Conservation (phyloP, 2,113 vertebrate genomes). For the Rafetus swinhoei region DNA sequence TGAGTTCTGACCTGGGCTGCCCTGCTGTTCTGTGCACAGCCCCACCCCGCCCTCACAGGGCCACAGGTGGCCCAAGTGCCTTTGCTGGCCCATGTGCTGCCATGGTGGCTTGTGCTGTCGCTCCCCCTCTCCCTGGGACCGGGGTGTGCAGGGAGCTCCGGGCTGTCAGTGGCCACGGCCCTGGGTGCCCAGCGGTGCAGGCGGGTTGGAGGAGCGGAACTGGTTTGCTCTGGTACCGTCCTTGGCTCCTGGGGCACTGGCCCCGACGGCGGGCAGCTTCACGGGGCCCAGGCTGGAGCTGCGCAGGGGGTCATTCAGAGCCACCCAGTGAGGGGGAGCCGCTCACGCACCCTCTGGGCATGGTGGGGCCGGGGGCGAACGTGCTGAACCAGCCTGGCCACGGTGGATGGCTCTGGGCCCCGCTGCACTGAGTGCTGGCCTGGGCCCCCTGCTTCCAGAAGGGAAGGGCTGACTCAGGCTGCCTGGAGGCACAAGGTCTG, state of each 20-base stretch:
- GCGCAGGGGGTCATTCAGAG: slow-evolving; percentile 14
- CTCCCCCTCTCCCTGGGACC: slow-evolving; percentile 52
- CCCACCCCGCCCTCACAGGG: not conserved
- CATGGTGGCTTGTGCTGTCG: slow-evolving; percentile 62
- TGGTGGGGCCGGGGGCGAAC: no score
- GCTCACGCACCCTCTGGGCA: not conserved
- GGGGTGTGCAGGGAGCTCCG: slow-evolving; percentile 49
- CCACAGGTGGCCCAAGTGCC: no score
- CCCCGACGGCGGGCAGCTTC: not conserved
- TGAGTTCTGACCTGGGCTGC: slow-evolving; percentile 27
- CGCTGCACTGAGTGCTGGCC: no score
- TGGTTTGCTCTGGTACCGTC: slow-evolving; percentile 59
- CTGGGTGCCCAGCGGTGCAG: slow-evolving; percentile 23
- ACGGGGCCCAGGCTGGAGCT: no score
- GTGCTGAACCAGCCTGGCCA: accelerated
- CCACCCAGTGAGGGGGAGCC: not conserved
- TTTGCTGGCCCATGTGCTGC: not conserved
- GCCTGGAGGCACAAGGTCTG: not conserved
- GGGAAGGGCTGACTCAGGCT: slow-evolving; percentile 12
- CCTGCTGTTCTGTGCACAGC: slow-evolving; percentile 41
- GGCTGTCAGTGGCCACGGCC: slow-evolving; percentile 45
- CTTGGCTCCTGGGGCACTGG: slow-evolving; percentile 69
- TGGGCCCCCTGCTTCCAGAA: not conserved
- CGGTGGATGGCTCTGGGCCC: not conserved
- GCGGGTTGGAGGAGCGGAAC: slow-evolving; percentile 56